phyloP scores from a whole-genome alignment of 2,113 vertebrate genomes.

The Myotis yumanensis region DNA sequence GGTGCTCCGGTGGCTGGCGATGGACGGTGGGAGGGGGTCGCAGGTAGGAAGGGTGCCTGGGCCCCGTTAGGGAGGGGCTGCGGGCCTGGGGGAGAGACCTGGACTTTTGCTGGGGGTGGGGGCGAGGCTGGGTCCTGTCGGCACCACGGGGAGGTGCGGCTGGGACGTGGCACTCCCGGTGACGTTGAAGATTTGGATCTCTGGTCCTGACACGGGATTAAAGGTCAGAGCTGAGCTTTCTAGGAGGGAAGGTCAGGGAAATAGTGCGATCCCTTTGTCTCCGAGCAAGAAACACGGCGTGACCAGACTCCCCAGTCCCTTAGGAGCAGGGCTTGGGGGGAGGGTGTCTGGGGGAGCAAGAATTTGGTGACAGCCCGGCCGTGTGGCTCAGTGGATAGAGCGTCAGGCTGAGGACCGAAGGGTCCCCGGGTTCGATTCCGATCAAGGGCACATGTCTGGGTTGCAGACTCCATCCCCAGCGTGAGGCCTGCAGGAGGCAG shows the following conservation, averaged over 20 bases:
- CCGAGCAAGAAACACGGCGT: background rate
- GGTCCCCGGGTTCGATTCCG: too few species aligned
- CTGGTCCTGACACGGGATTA: background rate
- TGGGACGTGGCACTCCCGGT: background rate
- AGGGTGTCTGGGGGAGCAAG: background rate
- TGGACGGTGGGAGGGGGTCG: background rate
- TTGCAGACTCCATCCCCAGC: too few species aligned
- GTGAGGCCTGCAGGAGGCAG: too few species aligned
- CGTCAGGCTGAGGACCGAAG: too few species aligned
- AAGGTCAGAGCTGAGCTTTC: slow-evolving; percentile 5
- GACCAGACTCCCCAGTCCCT: background rate
- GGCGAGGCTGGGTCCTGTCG: background rate
- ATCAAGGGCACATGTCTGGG: too few species aligned
- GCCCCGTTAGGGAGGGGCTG: background rate
- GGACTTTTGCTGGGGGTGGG: background rate
- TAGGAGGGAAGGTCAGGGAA: background rate
- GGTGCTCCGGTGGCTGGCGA: background rate
- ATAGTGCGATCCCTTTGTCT: background rate
- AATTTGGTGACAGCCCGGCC: background rate
- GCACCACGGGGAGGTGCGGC: background rate
- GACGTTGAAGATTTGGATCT: background rate
- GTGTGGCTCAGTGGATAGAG: too few species aligned
- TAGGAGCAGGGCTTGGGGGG: background rate
- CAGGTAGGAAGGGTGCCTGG: background rate
- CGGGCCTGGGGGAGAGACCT: background rate